Base-by-base conservation (phyloP, 2,797 vertebrate genomes). In the Streptopelia turtur region DNA sequence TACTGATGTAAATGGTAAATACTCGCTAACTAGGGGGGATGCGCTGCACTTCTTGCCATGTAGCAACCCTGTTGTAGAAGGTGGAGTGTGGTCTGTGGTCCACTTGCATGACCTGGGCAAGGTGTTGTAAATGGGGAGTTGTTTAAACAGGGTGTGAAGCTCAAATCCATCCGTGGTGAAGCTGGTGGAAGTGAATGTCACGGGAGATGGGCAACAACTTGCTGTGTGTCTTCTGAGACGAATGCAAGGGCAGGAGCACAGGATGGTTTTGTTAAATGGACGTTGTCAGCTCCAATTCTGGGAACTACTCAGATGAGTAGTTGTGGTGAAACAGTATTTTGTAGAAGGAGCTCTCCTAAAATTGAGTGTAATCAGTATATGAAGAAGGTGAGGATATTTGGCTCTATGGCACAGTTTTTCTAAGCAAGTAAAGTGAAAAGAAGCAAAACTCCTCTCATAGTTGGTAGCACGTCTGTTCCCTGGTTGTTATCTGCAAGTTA, bases 171-270 rank as follows among this genome's bases (percentile, higher is more conserved):
- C 60, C 30, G 55, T 31, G 53, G 28, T 35, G 61, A 74, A 24
- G 22, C 3, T 47, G 16, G 10, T 74, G 37, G 41, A 39, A 59
- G 5, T 43, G 63, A 30, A 12, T 23, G 45, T 49, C n/a, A 18
- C 47, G 49, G 64, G 64, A 93, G 18, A n/a, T 7, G 11, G 6
- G 18, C n/a, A n/a, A 33, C 52, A 59, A 41, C 10, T 43, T 60
- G 17, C 56, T 68, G 0, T 3, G 1, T n/a, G 5, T 66, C 57
- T 76, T 16, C 8, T 0, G 21, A 10, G 43, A 22, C 1, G 25
- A 37, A 11, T 28, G 30, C 5, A 8, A 56, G 16, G 41, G 10
- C 47, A 60, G 78, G 45, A 85, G 11, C 27, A 57, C 20, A 30
- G 45, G n/a, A 39, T 60, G 4, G 6, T 52, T 80, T 78, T 80